Percentiles rank a stretch among this genome's conserved stretches.
phyloP scores from a whole-genome alignment of 92 coral and sea anemone species.

The Nematostella vectensis region DNA sequence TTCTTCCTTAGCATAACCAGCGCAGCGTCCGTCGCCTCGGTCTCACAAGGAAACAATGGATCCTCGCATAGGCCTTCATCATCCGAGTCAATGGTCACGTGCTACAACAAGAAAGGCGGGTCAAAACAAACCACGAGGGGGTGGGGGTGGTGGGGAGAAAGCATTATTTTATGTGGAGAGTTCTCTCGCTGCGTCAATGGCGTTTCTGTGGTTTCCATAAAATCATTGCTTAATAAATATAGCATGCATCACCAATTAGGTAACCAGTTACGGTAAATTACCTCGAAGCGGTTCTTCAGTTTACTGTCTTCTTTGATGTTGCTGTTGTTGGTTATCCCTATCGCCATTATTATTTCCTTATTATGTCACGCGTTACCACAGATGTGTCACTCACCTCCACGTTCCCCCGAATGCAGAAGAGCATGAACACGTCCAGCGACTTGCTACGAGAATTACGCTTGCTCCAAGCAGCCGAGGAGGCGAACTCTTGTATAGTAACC shows the following conservation, averaged over 20 bases:
- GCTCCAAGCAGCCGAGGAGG: constrained; percentile 66
- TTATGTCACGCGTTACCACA: no score
- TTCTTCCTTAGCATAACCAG: constrained; percentile 81
- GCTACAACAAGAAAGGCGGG: constrained; percentile 34
- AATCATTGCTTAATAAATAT: no score
- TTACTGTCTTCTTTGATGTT: no score
- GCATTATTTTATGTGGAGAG: no score
- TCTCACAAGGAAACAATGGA: constrained; percentile 58
- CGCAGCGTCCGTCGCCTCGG: constrained; percentile 87
- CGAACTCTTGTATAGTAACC: constrained; percentile 77
- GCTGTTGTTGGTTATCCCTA: no score
- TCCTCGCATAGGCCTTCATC: constrained; percentile 64
- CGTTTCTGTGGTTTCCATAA: no score
- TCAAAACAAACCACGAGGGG: neutral
- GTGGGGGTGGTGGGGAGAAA: no score
- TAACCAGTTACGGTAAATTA: no score
- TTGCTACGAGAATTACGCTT: constrained; percentile 59
- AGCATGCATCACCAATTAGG: no score
- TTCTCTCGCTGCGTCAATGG: no score
- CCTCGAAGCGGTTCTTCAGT: no score
- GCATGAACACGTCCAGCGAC: constrained; percentile 58
- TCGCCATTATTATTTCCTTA: no score
- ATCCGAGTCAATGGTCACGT: constrained; percentile 64
- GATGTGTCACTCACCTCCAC: constrained; percentile 66
- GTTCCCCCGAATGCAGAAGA: constrained; percentile 87